phyloP scores from a whole-genome alignment of 2,888 invertebrate genomes.

The Clostera curtula region DNA sequence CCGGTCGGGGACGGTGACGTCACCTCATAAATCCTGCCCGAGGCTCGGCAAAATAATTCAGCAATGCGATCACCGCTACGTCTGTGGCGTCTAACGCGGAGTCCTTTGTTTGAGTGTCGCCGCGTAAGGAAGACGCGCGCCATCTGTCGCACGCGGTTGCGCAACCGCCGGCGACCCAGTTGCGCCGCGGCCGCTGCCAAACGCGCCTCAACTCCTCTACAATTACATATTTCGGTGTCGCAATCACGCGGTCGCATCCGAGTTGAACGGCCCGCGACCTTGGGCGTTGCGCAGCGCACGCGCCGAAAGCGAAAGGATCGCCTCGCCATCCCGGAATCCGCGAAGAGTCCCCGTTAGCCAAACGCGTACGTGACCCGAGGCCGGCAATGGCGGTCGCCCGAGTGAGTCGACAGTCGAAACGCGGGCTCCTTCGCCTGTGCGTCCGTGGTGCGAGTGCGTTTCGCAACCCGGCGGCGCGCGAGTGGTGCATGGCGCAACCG shows the following conservation, averaged over 20 bases:
- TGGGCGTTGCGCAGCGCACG: slow-evolving; percentile 62
- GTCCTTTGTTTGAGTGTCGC: slow-evolving; percentile 22
- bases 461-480: slow-evolving; percentile 41
- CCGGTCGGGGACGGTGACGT: slow-evolving; percentile 12
- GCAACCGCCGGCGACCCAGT: slow-evolving; percentile 65
- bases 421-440: slow-evolving; percentile 44
- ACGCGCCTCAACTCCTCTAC: slow-evolving; percentile 67
- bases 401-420: no score
- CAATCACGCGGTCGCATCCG: slow-evolving; percentile 70
- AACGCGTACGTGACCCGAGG: slow-evolving; percentile 53
- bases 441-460: no score
- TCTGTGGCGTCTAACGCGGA: slow-evolving; percentile 24
- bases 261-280: slow-evolving; percentile 74
- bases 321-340: slow-evolving; percentile 44
- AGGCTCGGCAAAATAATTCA: slow-evolving; percentile 19
- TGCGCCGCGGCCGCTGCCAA: slow-evolving; percentile 67
- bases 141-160: slow-evolving; percentile 67
- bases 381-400: no score
- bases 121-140: slow-evolving; percentile 67
- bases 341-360: slow-evolving; percentile 26
- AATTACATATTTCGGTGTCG: slow-evolving; percentile 73
- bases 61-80: slow-evolving; percentile 26
- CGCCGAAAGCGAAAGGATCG: slow-evolving; percentile 68
- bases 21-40: slow-evolving; percentile 19
- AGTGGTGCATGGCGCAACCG: slow-evolving; percentile 42